Conservation (phyloP, 2,113 vertebrate species). For the Dipodomys merriami region DNA sequence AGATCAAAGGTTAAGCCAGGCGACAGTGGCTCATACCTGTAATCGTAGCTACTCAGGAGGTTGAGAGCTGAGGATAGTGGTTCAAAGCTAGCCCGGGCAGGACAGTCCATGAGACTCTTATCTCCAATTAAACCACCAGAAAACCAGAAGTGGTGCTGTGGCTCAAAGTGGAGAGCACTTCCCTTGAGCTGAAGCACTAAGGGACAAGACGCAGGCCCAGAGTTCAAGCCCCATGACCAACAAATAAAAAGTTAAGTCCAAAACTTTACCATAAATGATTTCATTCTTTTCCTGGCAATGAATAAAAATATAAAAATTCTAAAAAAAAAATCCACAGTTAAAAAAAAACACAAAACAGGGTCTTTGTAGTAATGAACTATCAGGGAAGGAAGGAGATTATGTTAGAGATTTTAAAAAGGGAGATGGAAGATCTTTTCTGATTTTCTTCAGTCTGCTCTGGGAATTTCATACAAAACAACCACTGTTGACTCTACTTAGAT, state of each 20-base stretch:
- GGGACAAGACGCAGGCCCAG: no score
- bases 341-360: not conserved
- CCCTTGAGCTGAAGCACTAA: no score
- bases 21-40: no score
- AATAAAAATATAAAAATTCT: conserved; percentile 47
- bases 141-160: no score
- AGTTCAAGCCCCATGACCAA: no score
- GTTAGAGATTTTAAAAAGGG: not conserved
- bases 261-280: conserved; percentile 19
- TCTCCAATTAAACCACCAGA: no score
- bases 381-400: not conserved
- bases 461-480: not conserved
- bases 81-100: no score
- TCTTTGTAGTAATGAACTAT: not conserved
- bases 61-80: no score
- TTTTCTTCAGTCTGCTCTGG: not conserved
- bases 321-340: not conserved
- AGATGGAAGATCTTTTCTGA: not conserved
- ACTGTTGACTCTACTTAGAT: not conserved
- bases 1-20: not conserved
- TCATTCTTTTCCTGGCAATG: not conserved
- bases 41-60: no score
- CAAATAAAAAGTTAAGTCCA: not conserved
- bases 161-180: no score
- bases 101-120: no score